Evolutionary conservation across 2,113 vertebrate genomes (phyloP), one percentile per base, ranked within the genome.

Genomic region (Apteryx owenii): DNA sequence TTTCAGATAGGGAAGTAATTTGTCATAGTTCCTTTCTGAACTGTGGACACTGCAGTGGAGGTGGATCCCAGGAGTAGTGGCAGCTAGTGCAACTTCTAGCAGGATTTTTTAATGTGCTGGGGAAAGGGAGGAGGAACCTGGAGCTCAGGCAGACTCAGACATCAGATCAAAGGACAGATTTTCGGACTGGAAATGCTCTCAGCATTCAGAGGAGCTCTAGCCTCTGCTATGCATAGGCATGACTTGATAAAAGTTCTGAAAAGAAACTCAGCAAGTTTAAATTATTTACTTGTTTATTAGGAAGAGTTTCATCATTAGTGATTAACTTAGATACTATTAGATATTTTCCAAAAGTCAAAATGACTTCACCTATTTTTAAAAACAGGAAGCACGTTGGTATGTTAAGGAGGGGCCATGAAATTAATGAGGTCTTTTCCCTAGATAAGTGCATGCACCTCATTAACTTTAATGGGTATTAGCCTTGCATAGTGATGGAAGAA

Each of bases 351-450:
- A 81, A 86, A 89, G 54, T 64, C 51, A 65, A 89, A 51, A 86
- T 31, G 3, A 29, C 28, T 73, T 93, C n/a, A 78, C 44, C 64
- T n/a, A 6, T 73, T 90, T 78, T 77, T 82, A 79, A 66, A 70
- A 78, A 36, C 73, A 48, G n/a, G 26, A 71, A 62, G 12, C 46
- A 44, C 68, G 44, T 81, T 44, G 53, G 5, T 40, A 62, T 4
- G 5, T 58, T 54, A 69, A 66, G 51, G 56, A 89, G 84, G 18
- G 11, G 89, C 75, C 15, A 53, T 38, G 60, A 89, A 85, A 89
- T 82, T 76, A 96, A 86, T 93, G 89, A 69, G 75, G n/a, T 19
- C 40, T 90, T 72, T 88, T 64, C 68, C 78, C 48, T 26, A 81
- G 26, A 23, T 71, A 81, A 65, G 16, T 76, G 12, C 40, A n/a